Evolutionary conservation across 2,888 invertebrate species (phyloP), one percentile per base, ranked within the genome.

Genomic region (Synanthedon vespiformis): DNA sequence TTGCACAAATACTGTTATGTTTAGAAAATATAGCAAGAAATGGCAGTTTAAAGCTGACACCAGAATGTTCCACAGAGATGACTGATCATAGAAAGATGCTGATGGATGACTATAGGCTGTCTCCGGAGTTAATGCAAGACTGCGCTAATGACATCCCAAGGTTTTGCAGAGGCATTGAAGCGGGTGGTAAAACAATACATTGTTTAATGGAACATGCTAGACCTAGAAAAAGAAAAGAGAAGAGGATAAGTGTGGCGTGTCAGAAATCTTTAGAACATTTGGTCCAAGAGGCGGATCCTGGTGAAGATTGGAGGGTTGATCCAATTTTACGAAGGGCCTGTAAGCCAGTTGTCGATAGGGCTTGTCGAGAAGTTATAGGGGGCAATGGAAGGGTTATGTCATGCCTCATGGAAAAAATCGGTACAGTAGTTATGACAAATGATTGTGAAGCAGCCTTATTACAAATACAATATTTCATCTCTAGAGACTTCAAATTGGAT

Each of bases 391-490:
- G 93, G 67, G 93, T 98, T 0, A 94, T 99, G 90, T 93, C 94
- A 16, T 99, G 99, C 71, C 89, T 99, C 40, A 95, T 99, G 95
- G 95, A 96, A 64, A 94, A 96, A 71, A 88, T 98, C 51, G 95
- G 94, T 44, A 92, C 94, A 1, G 91, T 90, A 53, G 88, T 91
- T 48, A 98, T 99, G 97, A 93, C 91, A 1, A 90, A 91, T 55
- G 92, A 94, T 13, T 99, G 99, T 87, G 96, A 97, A 85, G 91
- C 93, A 58, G 94, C 96, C 8, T 88, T 99, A 48, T 88, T 99
- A 55, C 96, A 98, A 80, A 96, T 99, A 66, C 98, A 99, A 72
- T 99, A 98, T 79, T 99, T 99, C 80, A 92, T 99, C 57, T 95
- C 97, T 0, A 90, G 99, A 64, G 96, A 99, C 81, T 99, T 96